Conservation (phyloP, 1,140 invertebrate genomes). For the Ylistrum balloti region DNA sequence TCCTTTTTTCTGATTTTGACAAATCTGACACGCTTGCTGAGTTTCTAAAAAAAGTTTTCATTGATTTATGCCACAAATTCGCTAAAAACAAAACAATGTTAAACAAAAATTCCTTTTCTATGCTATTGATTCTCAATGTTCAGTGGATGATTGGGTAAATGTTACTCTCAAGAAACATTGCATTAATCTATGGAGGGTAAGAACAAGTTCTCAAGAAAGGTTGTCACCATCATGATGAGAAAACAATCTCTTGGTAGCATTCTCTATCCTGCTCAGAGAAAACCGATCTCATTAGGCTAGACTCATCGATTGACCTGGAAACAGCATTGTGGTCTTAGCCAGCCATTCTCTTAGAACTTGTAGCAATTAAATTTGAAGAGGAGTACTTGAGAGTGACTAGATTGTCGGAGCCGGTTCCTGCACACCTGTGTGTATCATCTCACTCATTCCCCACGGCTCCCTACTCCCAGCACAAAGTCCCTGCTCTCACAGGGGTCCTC, state of each 20-base stretch:
- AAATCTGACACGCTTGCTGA: too few relatives aligned
- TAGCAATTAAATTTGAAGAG: slow-evolving; percentile 67
- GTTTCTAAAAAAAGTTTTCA: too few relatives aligned
- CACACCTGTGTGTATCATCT: slow-evolving; percentile 61
- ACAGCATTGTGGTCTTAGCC: slow-evolving; percentile 53
- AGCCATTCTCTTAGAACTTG: slow-evolving; percentile 58
- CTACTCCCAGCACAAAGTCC: slow-evolving; percentile 53
- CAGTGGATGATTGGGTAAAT: background rate
- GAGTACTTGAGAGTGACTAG: slow-evolving; percentile 60
- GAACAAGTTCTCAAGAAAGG: background rate
- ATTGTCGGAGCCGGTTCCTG: slow-evolving; percentile 49
- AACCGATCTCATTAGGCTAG: slow-evolving; percentile 64
- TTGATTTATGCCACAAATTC: too few relatives aligned
- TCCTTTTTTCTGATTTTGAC: too few relatives aligned
- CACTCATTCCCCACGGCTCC: slow-evolving; percentile 50
- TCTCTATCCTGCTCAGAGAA: background rate
- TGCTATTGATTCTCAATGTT: too few relatives aligned
- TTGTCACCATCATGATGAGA: background rate
- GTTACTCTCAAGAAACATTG: background rate
- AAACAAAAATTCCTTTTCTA: too few relatives aligned
- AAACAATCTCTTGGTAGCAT: slow-evolving; percentile 28
- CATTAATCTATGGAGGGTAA: background rate
- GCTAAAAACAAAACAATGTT: too few relatives aligned
- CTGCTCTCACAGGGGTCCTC: slow-evolving; percentile 52
- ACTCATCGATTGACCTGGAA: slow-evolving; percentile 59